Conservation (phyloP, 64 coral and sea anemone genomes). For the Exaiptasia diaphana region DNA sequence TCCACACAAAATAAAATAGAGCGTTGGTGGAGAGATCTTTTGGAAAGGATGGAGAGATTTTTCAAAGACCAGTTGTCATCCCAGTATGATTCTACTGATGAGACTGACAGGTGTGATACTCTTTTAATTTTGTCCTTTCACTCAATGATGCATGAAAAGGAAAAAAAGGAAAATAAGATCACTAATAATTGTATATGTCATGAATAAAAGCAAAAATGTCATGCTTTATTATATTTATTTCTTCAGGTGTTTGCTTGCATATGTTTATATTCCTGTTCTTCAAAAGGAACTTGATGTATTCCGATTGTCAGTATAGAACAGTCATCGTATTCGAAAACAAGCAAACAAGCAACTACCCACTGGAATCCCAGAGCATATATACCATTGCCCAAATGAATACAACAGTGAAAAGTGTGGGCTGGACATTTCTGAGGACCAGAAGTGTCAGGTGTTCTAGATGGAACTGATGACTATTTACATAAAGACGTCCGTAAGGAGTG, state of each 20-base stretch:
- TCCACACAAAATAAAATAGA: slow-evolving; percentile 40
- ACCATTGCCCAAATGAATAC: slow-evolving; percentile 25
- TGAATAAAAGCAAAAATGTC: no score
- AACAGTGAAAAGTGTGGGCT: slow-evolving; percentile 40
- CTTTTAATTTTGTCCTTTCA: no score
- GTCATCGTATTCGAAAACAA: slow-evolving; percentile 25
- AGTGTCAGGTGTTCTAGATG: slow-evolving; percentile 13
- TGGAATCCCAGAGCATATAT: slow-evolving; percentile 26
- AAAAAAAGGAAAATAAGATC: no score
- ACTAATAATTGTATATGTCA: no score
- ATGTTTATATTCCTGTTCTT: slow-evolving; percentile 16
- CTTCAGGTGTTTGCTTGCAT: slow-evolving; percentile 34
- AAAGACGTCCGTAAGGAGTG: slow-evolving; percentile 10
- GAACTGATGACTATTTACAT: slow-evolving; percentile 30
- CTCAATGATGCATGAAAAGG: no score
- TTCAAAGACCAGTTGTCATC: background rate
- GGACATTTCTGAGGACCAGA: slow-evolving; percentile 26
- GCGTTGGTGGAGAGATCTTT: slow-evolving; percentile 8
- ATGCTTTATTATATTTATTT: background rate
- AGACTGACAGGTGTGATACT: background rate
- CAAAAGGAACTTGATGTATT: slow-evolving; percentile 46
- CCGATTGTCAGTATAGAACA: slow-evolving; percentile 14
- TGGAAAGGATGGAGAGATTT: background rate
- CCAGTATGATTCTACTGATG: slow-evolving; percentile 5
- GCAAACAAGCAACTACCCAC: slow-evolving; percentile 27